Conservation (phyloP, 2,888 invertebrate species). For the Nemoura dubitans region DNA sequence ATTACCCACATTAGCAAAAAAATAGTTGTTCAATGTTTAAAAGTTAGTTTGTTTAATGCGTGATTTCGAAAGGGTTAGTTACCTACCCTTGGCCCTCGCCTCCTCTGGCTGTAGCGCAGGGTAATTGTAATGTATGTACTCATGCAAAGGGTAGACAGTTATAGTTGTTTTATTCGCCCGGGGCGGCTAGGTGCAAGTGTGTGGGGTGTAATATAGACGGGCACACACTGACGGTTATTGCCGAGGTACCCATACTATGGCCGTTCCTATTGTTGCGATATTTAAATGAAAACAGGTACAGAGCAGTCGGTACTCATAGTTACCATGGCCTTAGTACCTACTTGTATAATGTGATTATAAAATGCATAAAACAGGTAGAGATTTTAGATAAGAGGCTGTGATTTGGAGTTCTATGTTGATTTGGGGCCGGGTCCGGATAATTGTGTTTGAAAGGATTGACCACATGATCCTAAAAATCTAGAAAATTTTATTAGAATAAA, state of each 20-base stretch:
- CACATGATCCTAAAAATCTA: neutral
- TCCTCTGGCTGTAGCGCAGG: neutral
- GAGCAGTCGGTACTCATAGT: neutral
- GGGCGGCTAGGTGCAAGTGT: slow-evolving; percentile 25
- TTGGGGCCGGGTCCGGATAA: neutral
- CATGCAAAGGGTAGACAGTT: slow-evolving; percentile 21
- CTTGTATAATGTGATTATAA: slow-evolving; percentile 30
- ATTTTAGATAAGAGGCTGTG: slow-evolving; percentile 20
- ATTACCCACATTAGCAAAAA: slow-evolving; percentile 12
- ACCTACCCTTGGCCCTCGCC: neutral
- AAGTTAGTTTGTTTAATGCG: slow-evolving; percentile 35
- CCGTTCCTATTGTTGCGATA: slow-evolving; percentile 26
- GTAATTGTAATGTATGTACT: slow-evolving; percentile 40
- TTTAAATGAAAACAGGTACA: slow-evolving; percentile 39
- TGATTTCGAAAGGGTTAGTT: neutral
- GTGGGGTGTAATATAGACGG: slow-evolving; percentile 18
- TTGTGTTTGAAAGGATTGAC: neutral
- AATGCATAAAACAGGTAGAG: slow-evolving; percentile 24
- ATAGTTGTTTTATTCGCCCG: slow-evolving; percentile 29
- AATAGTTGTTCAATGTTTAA: neutral
- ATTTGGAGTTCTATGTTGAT: neutral
- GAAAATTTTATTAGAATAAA: neutral
- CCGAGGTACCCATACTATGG: neutral
- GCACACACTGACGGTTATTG: slow-evolving; percentile 39
- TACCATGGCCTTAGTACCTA: neutral